Evolutionary conservation across 2,888 invertebrate species (phyloP), one percentile per base, ranked within the genome.

Genomic region (Drosophila ustulata): DNA sequence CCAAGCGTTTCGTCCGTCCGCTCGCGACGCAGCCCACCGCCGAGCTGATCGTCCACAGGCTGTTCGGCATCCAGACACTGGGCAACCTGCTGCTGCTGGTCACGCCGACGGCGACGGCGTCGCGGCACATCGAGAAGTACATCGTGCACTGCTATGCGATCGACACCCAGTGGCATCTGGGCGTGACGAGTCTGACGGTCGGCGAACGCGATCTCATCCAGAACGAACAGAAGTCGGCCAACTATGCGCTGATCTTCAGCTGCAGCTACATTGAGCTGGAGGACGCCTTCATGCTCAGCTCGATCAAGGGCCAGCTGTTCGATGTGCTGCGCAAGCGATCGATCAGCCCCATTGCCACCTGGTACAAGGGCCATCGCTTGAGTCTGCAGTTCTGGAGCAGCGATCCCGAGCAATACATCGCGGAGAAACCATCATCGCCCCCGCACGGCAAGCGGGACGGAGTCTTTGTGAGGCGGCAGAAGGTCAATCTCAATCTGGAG

Each of bases 121-220:
- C 55, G 11, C 13, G 62, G 1, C n/a, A 13, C 5, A 3, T 34
- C 0, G 30, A 49, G 0, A 26, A 39, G 4, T 26, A 51, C 3
- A 66, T 49, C 0, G 23, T 78, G n/a, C 78, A 77, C 7, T 68
- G 66, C 13, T 77, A 55, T 51, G 41, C 34, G 0, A 18, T 65
- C 2, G 51, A 49, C 18, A 59, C 32, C 0, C 41, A 62, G 6
- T 45, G 32, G 8, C 77, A 77, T 56, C 11, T 78, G 6, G 75
- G 66, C 7, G 58, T 63, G 2, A 65, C 75, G 3, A 52, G 46
- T 8, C 6, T 77, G 9, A 70, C 43, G 6, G 23, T 7, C 3
- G 34, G 39, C 6, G 77, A 77, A 28, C 34, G 43, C 0, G 23
- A 61, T 0, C 23, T 73, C 0, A 43, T 76, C 1, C 46, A 53